Evolutionary conservation across 2,888 invertebrate genomes (phyloP), one percentile per base, ranked within the genome.

Genomic region (Acrobasis consociella): DNA sequence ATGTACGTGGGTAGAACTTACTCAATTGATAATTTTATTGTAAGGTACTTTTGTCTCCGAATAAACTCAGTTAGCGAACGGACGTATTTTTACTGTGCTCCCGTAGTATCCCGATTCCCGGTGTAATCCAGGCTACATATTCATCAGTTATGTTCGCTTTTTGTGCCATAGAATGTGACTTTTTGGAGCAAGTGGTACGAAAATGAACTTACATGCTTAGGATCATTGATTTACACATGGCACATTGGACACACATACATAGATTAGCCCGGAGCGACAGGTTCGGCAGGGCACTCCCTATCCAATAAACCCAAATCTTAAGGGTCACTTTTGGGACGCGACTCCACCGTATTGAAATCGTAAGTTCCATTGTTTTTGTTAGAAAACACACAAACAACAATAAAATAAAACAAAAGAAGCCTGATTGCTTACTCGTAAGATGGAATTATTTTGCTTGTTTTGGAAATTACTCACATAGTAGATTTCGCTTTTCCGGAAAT

Each of bases 401-500:
- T 17, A 59, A 52, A 31, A 31, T 52, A 31, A 58, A 58, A 39
- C 58, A 46, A 66, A 70, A 69, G 68, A 78, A 22, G 2, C 22
- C 22, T 22, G 73, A 75, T 76, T 22, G 51, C 22, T 10, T 5
- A 52, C 52, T 37, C 22, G 53, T 38, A 53, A 53, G 39, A 38
- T 15, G 31, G 3, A 55, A 55, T 39, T 15, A 39, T 55, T 55
- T 39, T 37, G 16, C 39, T 55, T 55, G 55, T 55, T 55, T 55
- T 15, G 37, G 0, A 55, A 55, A 39, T 55, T 39, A 39, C 8
- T 15, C 38, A 38, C 39, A 16, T 39, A 55, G 38, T 9, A 55
- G 11, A 16, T 39, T 39, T 55, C 16, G 37, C 38, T 13, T 55
- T 53, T 53, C n/a, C 31, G 37, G 53, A 31, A 52, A 22, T 51